Base-by-base conservation (phyloP, 2,797 vertebrate genomes). In the Kryptopterus vitreolus region DNA sequence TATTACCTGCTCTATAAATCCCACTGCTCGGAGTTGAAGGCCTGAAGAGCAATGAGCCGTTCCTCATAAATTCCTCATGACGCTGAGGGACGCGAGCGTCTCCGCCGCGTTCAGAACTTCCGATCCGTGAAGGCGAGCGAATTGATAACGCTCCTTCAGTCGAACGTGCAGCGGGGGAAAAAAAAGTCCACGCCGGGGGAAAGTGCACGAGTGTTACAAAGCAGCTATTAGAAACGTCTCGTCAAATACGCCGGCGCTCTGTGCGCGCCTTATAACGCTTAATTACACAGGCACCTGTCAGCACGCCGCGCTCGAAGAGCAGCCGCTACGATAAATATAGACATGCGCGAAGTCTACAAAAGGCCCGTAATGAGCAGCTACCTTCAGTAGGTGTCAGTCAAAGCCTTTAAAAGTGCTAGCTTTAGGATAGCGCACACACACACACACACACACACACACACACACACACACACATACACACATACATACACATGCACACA, bases 321-420 rank as follows among this genome's bases (percentile, higher is more conserved):
- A 58, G 53, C 12, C 13, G 71, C 18, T 74, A 57, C 38, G 52
- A 74, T 74, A 58, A 74, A 46, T 58, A 74, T 43, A 58, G 53
- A n/a, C 43, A 59, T 1, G 16, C 59, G 53, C 18, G n/a, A n/a
- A 74, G 8, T 53, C 20, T 50, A 38, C 29, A 26, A n/a, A 63
- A 52, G 43, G 46, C 20, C 3, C 20, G 46, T 76, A 76, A 76
- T 63, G 59, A 77, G 29, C 48, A 55, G 61, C 29, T 66, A 35
- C 31, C 15, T 66, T 77, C 61, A 55, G 29, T 65, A 55, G 62
- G 61, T 77, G 75, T 76, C 59, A 77, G 48, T 50, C 61, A 66
- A 77, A 66, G 53, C 22, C 48, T 58, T 9, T 46, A 26, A 59
- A 74, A 24, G 9, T 43, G 22, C 7, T n/a, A 74, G n/a, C 12